A percentile compares a stretch with the other conserved stretches of the same genome.
phyloP scores from a whole-genome alignment of 2,113 vertebrate genomes.

The Rhineura floridana region DNA sequence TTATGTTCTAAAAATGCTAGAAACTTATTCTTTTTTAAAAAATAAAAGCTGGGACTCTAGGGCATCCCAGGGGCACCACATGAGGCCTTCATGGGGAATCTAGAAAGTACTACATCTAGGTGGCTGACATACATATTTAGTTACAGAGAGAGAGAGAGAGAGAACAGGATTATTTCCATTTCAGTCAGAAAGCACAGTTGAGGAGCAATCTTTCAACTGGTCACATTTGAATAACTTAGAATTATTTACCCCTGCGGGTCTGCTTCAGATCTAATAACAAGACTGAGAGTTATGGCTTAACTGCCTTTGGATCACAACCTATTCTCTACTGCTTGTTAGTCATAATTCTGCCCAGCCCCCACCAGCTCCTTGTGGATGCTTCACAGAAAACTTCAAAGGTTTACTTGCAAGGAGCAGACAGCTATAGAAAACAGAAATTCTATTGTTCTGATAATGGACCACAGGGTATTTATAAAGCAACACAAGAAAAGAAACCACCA shows the following conservation, averaged over 20 bases:
- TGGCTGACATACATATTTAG: too few species aligned
- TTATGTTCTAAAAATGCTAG: too few species aligned
- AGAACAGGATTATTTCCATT: neutral
- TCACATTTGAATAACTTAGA: neutral
- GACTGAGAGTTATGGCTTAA: neutral
- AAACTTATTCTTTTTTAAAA: too few species aligned
- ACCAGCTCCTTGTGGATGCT: neutral
- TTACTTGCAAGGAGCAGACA: constrained; percentile 3
- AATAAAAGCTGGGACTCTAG: too few species aligned
- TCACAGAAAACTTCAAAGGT: constrained; percentile 24
- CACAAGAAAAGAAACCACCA: neutral
- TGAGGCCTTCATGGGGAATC: too few species aligned
- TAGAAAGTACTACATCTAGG: too few species aligned
- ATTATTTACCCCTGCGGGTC: neutral
- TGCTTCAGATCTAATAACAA: neutral
- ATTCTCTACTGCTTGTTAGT: neutral
- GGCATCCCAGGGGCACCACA: too few species aligned
- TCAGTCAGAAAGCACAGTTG: neutral
- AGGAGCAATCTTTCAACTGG: neutral
- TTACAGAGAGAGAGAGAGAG: too few species aligned
- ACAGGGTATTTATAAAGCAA: constrained; percentile 22
- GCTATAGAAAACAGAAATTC: neutral
- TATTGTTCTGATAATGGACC: constrained; percentile 26
- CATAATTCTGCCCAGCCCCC: neutral
- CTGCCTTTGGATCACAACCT: neutral